Percentiles rank a stretch among this genome's conserved stretches.
These are phyloP conservation scores for Sphaeramia orbicularis DNA, from an alignment of 2,797 vertebrate species.

Conservation along the genomic window DNA sequence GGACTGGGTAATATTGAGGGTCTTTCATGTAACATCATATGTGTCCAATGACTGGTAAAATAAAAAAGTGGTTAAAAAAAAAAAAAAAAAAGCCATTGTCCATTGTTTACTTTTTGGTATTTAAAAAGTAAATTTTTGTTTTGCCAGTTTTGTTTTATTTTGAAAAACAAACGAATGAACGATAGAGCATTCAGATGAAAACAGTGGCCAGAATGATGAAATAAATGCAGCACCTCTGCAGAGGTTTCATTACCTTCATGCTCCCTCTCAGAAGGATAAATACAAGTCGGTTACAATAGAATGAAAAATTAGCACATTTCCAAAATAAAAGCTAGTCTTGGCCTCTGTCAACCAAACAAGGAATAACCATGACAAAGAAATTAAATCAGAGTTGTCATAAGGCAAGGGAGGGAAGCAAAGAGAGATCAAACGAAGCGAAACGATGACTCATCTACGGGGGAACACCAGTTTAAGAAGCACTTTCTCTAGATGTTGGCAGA, in stretches of 20 bases:
- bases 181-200: neutral
- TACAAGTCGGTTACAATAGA: constrained; percentile 16
- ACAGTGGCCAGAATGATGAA: constrained; percentile 8
- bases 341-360: constrained; percentile 77
- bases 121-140: too few species aligned
- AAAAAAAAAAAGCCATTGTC: too few species aligned
- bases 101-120: too few species aligned
- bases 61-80: too few species aligned
- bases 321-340: constrained; percentile 61
- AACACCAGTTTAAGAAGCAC: constrained; percentile 22
- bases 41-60: too few species aligned
- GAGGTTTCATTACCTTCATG: constrained; percentile 15
- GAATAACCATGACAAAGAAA: constrained; percentile 63
- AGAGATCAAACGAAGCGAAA: constrained; percentile 46
- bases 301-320: constrained; percentile 42
- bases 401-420: constrained; percentile 30
- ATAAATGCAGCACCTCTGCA: constrained; percentile 12
- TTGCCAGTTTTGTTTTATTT: too few species aligned
- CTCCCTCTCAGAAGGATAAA: constrained; percentile 37
- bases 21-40: too few species aligned
- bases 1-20: too few species aligned
- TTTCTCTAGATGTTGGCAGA: constrained; percentile 60
- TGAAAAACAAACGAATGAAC: too few species aligned
- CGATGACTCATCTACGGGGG: constrained; percentile 40
- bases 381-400: constrained; percentile 49